Base-by-base conservation (phyloP, 2,888 invertebrate species). In the Hyalella azteca region DNA sequence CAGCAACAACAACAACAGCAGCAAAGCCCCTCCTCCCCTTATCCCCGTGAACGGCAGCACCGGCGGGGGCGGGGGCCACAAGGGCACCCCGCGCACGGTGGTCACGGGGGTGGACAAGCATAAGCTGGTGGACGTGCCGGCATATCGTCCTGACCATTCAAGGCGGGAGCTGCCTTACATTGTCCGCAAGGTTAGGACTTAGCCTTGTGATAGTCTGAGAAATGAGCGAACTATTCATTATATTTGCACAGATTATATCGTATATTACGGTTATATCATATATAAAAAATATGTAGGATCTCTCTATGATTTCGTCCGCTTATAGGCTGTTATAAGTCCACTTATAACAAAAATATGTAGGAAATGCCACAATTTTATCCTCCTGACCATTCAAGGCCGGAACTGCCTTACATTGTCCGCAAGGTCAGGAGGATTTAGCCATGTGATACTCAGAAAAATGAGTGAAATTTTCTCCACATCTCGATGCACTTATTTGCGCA, bases 101-200 rank as follows among this genome's bases (percentile, higher is more conserved):
- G 81, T 81, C 48, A 82, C 81, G 29, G 84, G 84, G 11, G 73
- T 84, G n/a, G 84, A 84, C 77, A 84, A 84, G 50, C 82, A 81
- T 73, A 79, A 82, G 39, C 81, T 84, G 13, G 82, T 82, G 13
- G 84, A 84, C 45, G 82, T 82, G 15, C 84, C 84, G 19, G 80
- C 82, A 7, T 84, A 82, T 78, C 79, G 84, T 45, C 84, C 84
- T n/a, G 84, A 84, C 50, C 84, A 80, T 32, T 81, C 82, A 39
- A 79, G 81, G 77, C 78, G 73, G 49, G 84, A 84, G 36, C 82
- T 75, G 15, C 81, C 84, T 15, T 84, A 84, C 36, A 82, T 81
- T 78, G 82, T 81, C 45, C 77, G 82, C 50, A 84, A 82, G 81
- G 84, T 84, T 26, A 73, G 73, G 0, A 5, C 29, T 26, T 7